Conservation (phyloP, 1,140 invertebrate species). For the Psilanteris sp. region DNA sequence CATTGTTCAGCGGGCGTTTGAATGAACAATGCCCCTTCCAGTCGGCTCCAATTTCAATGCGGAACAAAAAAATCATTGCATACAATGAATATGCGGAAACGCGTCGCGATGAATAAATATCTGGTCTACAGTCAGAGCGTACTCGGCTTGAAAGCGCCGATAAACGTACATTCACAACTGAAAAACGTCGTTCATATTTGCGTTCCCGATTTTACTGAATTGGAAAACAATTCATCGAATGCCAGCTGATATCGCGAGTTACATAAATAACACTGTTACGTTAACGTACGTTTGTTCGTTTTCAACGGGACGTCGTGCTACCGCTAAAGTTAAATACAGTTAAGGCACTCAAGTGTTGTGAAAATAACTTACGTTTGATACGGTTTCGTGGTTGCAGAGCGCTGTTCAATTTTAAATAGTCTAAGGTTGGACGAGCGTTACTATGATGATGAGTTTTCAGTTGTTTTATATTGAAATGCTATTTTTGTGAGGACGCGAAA, state of each 20-base stretch:
- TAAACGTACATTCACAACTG: conserved; percentile 7
- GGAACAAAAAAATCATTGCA: conserved; percentile 12
- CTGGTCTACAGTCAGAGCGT: conserved; percentile 5
- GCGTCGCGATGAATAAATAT: conserved; percentile 45
- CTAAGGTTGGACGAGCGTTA: too few relatives aligned
- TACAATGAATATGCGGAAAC: conserved; percentile 51
- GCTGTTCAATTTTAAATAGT: conserved; percentile 15
- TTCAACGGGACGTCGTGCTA: conserved; percentile 14
- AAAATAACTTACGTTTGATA: conserved; percentile 24
- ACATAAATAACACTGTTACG: conserved; percentile 17
- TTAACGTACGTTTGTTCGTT: conserved; percentile 7
- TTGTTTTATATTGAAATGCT: too few relatives aligned
- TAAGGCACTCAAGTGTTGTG: conserved; percentile 23
- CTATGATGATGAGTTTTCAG: too few relatives aligned
- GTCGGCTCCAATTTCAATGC: conserved; percentile 31
- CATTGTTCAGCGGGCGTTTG: conserved; percentile 45
- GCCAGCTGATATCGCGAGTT: conserved; percentile 27
- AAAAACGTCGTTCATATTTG: conserved; percentile 36
- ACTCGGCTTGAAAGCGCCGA: conserved; percentile 4
- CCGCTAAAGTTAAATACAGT: conserved; percentile 6
- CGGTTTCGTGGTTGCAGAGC: conserved; percentile 6
- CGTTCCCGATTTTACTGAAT: conserved; percentile 26
- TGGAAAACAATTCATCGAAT: conserved; percentile 33
- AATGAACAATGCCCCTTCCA: conserved; percentile 39
- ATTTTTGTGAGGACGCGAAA: too few relatives aligned